Evolutionary conservation across 2,888 invertebrate species (phyloP), one percentile per base, ranked within the genome.

Genomic region (Hemaris fuciformis): DNA sequence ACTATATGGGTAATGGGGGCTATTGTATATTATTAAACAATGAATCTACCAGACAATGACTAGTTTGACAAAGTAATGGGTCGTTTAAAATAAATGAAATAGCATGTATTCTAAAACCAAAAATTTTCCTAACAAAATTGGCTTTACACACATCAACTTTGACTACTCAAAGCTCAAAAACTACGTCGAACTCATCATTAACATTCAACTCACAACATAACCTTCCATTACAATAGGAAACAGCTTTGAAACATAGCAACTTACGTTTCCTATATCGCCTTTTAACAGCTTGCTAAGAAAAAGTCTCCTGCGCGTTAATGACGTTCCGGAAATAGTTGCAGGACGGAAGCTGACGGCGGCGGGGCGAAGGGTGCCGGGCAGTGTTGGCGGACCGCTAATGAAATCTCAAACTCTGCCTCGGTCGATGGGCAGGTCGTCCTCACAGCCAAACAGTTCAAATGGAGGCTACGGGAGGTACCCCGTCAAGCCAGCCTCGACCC

Each of bases 361-460:
- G n/a, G 95, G 95, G 15, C 95, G 96, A 69, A 93, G 96, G 58
- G 89, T 94, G 41, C 91, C 94, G 2, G 94, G 95, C 65, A 92
- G 94, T 4, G 93, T 95, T 5, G 93, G 95, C 7, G 93, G 94
- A 0, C 94, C 94, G 6, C 93, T 95, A 66, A 96, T 96, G 83
- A 97, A 97, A 88, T 97, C 97, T 57, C 97, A 97, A 89, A 98
- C 97, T 2, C 89, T 98, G 66, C 98, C 98, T 0, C 93, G 97
- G 60, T 97, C 96, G 62, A 96, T 97, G 95, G 97, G 97, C 48
- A 89, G 94, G 62, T 91, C 93, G 0, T 87, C 94, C 0, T 92
- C 93, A 2, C 92, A 94, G 66, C 93, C 94, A 0, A 93, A 93
- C 72, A 94, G 93, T 60, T 91, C 93, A 25, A 84, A 92, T 42